Percentiles rank a stretch among this genome's conserved stretches.
Evolutionary conservation across 2,113 vertebrate species (phyloP).

Genomic region (Strigops habroptila): DNA sequence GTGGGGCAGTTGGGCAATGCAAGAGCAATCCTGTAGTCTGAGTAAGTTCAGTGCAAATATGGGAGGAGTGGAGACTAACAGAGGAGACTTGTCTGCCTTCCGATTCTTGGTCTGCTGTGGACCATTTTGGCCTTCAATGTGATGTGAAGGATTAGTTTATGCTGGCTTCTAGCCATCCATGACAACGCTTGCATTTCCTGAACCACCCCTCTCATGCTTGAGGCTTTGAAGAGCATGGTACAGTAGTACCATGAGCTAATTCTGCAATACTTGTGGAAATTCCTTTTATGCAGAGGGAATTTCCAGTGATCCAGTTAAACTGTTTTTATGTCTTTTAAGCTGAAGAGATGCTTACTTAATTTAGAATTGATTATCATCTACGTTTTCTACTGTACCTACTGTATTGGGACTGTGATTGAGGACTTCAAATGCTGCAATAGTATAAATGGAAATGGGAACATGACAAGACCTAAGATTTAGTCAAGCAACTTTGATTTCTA

Average conservation of each 20-base stretch:
- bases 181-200: slow-evolving; percentile 4
- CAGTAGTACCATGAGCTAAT: neutral
- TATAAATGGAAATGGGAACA: neutral
- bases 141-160: neutral
- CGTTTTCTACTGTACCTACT: neutral
- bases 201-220: neutral
- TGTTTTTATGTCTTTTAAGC: neutral
- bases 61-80: neutral
- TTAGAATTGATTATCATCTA: slow-evolving; percentile 9
- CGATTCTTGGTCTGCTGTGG: neutral
- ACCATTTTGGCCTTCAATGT: neutral
- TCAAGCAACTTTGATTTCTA: neutral
- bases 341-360: neutral
- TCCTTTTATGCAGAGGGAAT: slow-evolving; percentile 3
- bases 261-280: neutral
- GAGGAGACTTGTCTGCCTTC: neutral
- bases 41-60: neutral
- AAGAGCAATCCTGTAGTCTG: neutral
- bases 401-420: neutral
- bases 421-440: neutral
- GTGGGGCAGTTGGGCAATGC: neutral
- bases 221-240: neutral
- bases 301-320: slow-evolving; percentile 15
- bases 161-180: neutral
- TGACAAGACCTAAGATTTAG: neutral